phyloP scores from a whole-genome alignment of 2,888 invertebrate species.

The Chymomyza fuscimana region DNA sequence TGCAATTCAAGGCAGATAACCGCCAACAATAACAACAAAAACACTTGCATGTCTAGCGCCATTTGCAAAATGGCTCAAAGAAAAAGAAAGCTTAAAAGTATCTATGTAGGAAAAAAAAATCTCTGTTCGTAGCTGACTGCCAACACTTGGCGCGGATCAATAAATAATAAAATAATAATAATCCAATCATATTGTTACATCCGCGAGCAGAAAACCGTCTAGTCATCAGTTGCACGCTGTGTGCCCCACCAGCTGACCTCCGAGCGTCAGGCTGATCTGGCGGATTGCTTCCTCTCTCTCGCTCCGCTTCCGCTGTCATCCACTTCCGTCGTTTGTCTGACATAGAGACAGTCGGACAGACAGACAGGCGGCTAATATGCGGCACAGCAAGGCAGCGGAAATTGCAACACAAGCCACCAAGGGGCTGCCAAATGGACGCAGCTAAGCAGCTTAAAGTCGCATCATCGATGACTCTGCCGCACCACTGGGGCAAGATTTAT shows the following conservation, averaged over 20 bases:
- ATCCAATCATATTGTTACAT: constrained; percentile 77
- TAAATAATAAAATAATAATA: constrained; percentile 78
- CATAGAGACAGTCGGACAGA: not conserved
- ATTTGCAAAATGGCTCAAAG: constrained; percentile 35
- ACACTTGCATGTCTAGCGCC: constrained; percentile 62
- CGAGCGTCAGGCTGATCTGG: constrained; percentile 31
- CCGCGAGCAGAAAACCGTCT: constrained; percentile 54
- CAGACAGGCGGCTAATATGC: constrained; percentile 51
- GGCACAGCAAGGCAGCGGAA: constrained; percentile 60
- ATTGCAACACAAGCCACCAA: constrained; percentile 57
- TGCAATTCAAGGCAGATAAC: constrained; percentile 63
- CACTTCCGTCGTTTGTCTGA: constrained; percentile 32
- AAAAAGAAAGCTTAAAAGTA: constrained; percentile 16
- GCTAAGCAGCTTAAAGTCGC: constrained; percentile 70
- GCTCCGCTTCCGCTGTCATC: constrained; percentile 37
- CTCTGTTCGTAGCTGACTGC: not conserved
- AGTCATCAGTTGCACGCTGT: constrained; percentile 47
- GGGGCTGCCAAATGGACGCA: constrained; percentile 17
- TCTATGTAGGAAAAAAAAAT: not conserved
- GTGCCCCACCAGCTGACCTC: constrained; percentile 6
- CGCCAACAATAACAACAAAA: constrained; percentile 38
- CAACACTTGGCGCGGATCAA: constrained; percentile 59
- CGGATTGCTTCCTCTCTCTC: constrained; percentile 26
- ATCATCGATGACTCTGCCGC: constrained; percentile 55
- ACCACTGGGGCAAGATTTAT: constrained; percentile 56